Evolutionary conservation across 2,888 invertebrate genomes (phyloP), one percentile per base, ranked within the genome.

Genomic region (Leuctra nigra): DNA sequence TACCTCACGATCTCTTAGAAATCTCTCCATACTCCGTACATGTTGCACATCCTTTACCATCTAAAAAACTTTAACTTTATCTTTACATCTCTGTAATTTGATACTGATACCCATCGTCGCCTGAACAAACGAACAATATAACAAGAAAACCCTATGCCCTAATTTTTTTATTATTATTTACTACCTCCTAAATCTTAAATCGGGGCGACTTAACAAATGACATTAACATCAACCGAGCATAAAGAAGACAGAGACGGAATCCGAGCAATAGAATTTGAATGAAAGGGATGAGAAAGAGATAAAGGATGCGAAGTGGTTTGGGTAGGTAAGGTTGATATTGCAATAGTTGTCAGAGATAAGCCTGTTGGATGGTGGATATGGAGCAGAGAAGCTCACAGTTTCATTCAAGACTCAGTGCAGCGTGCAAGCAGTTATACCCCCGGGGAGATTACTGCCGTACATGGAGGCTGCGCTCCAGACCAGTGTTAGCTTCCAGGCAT

Each of bases 51-150:
- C 50, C 50, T 22, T 9, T 20, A 33, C 44, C 44, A 44, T 20
- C 41, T 44, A 44, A 9, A 22, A 33, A 20, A 35, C 50, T 35
- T 50, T 54, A 54, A 54, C 48, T 59, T 54, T 59, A 59, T 59
- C 59, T 54, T 35, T 35, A 53, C 44, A 59, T 59, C 54, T 56
- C 38, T 54, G 59, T 48, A 56, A 59, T 47, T 22, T 53, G 59
- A 59, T 59, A 59, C 54, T 38, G 59, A 59, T 59, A 56, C 59
- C 56, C 54, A 59, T 59, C 59, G 50, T 24, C 59, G 39, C 56
- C 56, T 59, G 59, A 59, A 59, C 48, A 35, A 36, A 14, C 38
- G 53, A 23, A 59, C 59, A 59, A 56, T 59, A 41, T 53, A 18
- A 35, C 39, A 4, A 48, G 4, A 23, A 16, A 25, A 36, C 24